Base-by-base conservation (phyloP, 2,888 invertebrate genomes). In the Eubasilissa splendida region DNA sequence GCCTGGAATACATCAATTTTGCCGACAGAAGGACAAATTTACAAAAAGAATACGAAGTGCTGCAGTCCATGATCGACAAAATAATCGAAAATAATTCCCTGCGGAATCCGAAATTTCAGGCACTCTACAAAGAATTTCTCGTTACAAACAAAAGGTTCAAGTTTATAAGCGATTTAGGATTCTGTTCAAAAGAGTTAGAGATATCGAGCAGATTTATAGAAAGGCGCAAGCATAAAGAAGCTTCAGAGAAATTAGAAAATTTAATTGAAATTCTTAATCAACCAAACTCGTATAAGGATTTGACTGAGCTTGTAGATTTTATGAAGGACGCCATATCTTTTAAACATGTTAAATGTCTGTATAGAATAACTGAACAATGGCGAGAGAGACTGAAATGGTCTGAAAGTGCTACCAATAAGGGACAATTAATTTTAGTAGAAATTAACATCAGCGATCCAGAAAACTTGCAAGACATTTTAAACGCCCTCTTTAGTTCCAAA, bases 391-490 rank as follows among this genome's bases (percentile, higher is more conserved):
- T 82, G 14, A 79, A 76, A 54, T 82, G 82, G 82, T 79, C 82
- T 11, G 59, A 79, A 11, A 73, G 66, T 11, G 54, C 66, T 9
- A 79, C 71, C 11, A 79, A 79, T 50, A 82, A 82, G 58, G 82
- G 82, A 52, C 59, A 79, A 11, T 50, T 79, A 33, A 79, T 82
- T 58, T 42, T 66, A n/a, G 75, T 82, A 1, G 76, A 82, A 63
- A 83, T 84, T 22, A 76, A 83, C 53, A 52, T 84, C 9, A 58
- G 88, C 85, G 90, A 91, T 83, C 87, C 88, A 0, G 81, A 86
- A 52, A 84, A 89, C 1, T 85, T 90, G 60, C 87, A 90, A 80
- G 89, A 88, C 80, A 86, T 90, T 58, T 84, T 91, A n/a, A 88
- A 87, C 82, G 88, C 90, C 12, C 85, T 91, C 0, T 87, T 88